Evolutionary conservation across 1,140 invertebrate species (phyloP), one percentile per base, ranked within the genome.

Genomic region (Coelopa frigida): DNA sequence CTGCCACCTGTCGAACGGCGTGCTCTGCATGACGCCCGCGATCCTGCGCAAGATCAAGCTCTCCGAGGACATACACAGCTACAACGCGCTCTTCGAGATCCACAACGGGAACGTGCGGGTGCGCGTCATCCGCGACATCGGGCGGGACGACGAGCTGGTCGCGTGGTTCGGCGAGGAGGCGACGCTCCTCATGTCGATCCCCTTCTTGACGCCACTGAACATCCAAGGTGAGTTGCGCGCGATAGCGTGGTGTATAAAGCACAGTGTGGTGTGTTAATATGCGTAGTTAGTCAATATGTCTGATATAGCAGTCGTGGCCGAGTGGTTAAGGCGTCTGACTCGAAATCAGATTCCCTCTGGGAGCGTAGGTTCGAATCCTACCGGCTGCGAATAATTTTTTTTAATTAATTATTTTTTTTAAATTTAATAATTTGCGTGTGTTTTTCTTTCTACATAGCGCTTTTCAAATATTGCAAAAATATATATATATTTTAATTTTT

Each of bases 241-340:
- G n/a, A n/a, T n/a, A n/a, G n/a, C n/a, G n/a, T n/a, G n/a, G 10
- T 31, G 29, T n/a, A n/a, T n/a, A n/a, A n/a, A n/a, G n/a, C n/a
- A n/a, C n/a, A n/a, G n/a, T n/a, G n/a, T n/a, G n/a, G n/a, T n/a
- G n/a, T n/a, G n/a, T n/a, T n/a, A n/a, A n/a, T n/a, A n/a, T n/a
- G n/a, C n/a, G n/a, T n/a, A n/a, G n/a, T n/a, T n/a, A n/a, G n/a
- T n/a, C n/a, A n/a, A n/a, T n/a, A n/a, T n/a, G n/a, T n/a, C n/a
- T n/a, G n/a, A n/a, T n/a, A n/a, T n/a, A 55, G 81, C 81, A 82
- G 82, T 82, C 80, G 78, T 84, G 82, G 82, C 82, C 81, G 81
- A 84, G 81, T 79, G 83, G 83, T 85, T 84, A 85, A 85, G 82
- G 83, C 82, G 82, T 83, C 81, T 83, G 82, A 84, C 81, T 83